These are phyloP conservation scores for Coreius guichenoti DNA, from an alignment of 2,797 vertebrate species.

Conservation along the genomic window DNA sequence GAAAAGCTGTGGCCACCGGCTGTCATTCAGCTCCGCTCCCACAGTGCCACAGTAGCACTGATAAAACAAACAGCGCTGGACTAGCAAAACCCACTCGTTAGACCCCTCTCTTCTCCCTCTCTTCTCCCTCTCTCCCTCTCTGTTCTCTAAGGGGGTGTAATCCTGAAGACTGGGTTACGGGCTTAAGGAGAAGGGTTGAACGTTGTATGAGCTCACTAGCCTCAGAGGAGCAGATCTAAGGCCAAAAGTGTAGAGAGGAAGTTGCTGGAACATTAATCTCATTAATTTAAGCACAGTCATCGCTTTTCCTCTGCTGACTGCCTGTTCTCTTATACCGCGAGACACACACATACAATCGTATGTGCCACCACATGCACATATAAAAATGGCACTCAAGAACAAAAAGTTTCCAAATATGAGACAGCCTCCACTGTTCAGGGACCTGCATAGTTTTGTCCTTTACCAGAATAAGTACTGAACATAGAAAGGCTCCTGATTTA, in stretches of 20 bases:
- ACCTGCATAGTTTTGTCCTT: not conserved
- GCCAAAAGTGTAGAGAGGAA: constrained; percentile 71
- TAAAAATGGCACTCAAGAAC: not conserved
- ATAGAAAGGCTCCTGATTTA: not conserved
- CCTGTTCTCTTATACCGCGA: constrained; percentile 16
- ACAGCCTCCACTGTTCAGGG: not conserved
- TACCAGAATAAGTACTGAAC: not conserved
- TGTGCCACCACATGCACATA: not conserved
- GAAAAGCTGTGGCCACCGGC: constrained; percentile 78
- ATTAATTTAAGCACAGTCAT: constrained; percentile 71
- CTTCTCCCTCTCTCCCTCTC: constrained; percentile 59
- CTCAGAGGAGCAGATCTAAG: constrained; percentile 69
- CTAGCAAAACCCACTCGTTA: constrained; percentile 68
- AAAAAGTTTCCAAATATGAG: not conserved
- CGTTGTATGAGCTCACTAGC: constrained; percentile 65
- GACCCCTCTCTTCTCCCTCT: constrained; percentile 58
- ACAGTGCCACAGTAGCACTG: constrained; percentile 71
- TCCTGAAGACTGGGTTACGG: constrained; percentile 73
- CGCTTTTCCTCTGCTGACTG: constrained; percentile 57
- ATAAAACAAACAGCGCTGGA: constrained; percentile 78
- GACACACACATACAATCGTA: constrained; percentile 18
- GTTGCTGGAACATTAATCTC: constrained; percentile 71
- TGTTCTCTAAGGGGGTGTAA: constrained; percentile 60
- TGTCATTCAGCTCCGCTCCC: constrained; percentile 79
- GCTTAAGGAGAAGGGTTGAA: constrained; percentile 66